Evolutionary conservation across 2,113 vertebrate genomes (phyloP).

Genomic region (Boulengeromyrus knoepffleri): DNA sequence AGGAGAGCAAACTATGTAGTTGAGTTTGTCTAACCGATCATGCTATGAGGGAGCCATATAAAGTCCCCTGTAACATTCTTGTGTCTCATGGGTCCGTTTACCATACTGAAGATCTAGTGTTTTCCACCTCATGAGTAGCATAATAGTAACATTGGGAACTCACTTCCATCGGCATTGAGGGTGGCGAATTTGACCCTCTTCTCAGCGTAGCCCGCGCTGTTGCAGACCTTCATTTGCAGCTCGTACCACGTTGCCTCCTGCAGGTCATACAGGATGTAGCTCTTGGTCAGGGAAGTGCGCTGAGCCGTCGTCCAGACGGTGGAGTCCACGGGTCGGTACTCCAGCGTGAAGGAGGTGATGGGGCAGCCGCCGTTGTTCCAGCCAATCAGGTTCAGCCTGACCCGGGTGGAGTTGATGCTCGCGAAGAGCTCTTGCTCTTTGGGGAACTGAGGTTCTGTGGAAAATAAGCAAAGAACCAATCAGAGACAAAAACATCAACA

Average conservation of each 20-base stretch:
- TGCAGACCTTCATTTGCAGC: constrained; percentile 93
- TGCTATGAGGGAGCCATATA: neutral
- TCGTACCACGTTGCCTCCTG: constrained; percentile 95
- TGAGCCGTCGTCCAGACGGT: constrained; percentile 86
- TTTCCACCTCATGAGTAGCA: neutral
- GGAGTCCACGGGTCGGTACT: constrained; percentile 85
- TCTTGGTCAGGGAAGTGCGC: constrained; percentile 88
- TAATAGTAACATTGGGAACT: constrained; percentile 48
- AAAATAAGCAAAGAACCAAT: neutral
- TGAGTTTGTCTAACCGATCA: neutral
- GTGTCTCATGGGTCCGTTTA: neutral
- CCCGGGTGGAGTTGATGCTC: constrained; percentile 87
- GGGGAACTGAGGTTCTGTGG: constrained; percentile 90
- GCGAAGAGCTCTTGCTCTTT: constrained; percentile 97
- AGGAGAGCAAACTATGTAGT: neutral
- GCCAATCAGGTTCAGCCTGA: constrained; percentile 85
- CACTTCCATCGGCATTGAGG: constrained; percentile 88
- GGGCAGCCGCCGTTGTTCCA: constrained; percentile 98
- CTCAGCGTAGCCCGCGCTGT: constrained; percentile 91
- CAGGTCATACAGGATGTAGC: constrained; percentile 87
- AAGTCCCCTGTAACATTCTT: neutral
- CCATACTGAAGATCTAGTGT: neutral
- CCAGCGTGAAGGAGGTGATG: constrained; percentile 90
- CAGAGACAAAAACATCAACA: neutral
- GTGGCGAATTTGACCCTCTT: constrained; percentile 91